These are phyloP conservation scores for Erynnis tages DNA, from an alignment of 2,888 invertebrate genomes.

Conservation along the genomic window DNA sequence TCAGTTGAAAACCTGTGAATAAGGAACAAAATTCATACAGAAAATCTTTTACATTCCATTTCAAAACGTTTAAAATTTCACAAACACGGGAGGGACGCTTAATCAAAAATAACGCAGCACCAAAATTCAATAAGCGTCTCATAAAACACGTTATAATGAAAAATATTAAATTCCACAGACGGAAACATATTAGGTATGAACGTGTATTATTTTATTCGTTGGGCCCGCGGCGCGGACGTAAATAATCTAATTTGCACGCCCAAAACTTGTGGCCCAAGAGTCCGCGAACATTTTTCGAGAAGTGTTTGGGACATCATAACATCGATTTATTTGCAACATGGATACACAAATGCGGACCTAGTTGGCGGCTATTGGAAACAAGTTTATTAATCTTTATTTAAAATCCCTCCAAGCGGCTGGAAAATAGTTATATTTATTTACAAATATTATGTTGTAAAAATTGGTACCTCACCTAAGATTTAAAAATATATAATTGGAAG, in stretches of 20 bases:
- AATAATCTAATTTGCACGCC: conserved; percentile 23
- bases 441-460: no score
- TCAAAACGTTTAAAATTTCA: conserved; percentile 43
- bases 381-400: no score
- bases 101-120: conserved; percentile 68
- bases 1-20: conserved; percentile 13
- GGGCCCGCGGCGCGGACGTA: conserved; percentile 41
- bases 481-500: no score
- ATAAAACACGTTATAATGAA: conserved; percentile 71
- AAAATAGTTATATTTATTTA: no score
- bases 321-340: no score
- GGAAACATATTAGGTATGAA: conserved; percentile 44
- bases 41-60: conserved; percentile 20
- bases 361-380: no score
- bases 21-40: conserved; percentile 3
- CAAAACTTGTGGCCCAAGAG: conserved; percentile 12
- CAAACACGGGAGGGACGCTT: conserved; percentile 45
- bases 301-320: no score
- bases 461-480: no score
- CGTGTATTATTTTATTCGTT: conserved; percentile 34
- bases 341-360: no score
- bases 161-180: conserved; percentile 74
- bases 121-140: conserved; percentile 70
- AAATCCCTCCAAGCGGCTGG: no score
- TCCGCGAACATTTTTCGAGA: no score